Conservation (phyloP, 2,797 vertebrate genomes). For the Acanthornis magna region DNA sequence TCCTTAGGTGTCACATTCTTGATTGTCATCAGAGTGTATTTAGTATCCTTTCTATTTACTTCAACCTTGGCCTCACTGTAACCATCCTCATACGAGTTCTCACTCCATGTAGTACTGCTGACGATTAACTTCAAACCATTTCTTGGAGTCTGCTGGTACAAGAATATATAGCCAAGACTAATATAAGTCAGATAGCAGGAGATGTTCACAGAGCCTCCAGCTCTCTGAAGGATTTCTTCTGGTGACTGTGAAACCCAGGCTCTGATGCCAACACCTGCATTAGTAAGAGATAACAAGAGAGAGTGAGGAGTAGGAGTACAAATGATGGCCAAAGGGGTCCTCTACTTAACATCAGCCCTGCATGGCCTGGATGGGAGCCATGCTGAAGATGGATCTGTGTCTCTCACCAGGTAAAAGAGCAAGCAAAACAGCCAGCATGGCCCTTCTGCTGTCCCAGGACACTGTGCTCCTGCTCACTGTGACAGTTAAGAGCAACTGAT, state of each 20-base stretch:
- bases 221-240: background rate
- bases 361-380: background rate
- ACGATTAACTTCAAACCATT: background rate
- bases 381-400: background rate
- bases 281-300: background rate
- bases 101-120: background rate
- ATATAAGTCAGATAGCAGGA: background rate
- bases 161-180: background rate
- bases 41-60: background rate
- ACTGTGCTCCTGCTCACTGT: background rate
- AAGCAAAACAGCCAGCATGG: constrained; percentile 23
- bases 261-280: background rate
- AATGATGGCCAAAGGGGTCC: background rate
- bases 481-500: background rate
- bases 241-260: background rate
- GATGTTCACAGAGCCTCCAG: background rate
- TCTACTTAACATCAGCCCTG: background rate
- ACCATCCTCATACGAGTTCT: background rate
- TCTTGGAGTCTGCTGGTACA: background rate
- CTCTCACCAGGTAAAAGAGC: background rate
- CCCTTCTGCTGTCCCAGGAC: background rate
- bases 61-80: constrained; percentile 9
- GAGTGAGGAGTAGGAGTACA: background rate
- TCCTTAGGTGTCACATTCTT: constrained; percentile 14
- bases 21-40: background rate